Conservation (phyloP, 2,113 vertebrate genomes). For the Tachysurus vachellii region DNA sequence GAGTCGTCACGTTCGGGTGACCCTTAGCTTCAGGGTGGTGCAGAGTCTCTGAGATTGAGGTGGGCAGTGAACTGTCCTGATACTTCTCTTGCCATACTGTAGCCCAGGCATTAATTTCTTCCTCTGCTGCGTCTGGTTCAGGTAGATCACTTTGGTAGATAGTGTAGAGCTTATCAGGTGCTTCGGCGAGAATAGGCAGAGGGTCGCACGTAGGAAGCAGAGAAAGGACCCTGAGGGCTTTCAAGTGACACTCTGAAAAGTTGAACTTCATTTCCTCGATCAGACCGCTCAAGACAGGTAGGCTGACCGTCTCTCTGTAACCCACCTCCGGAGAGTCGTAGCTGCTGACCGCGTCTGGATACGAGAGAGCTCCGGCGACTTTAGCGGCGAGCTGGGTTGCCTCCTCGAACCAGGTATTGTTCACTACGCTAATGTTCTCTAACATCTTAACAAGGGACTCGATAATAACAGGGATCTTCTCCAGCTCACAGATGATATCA, state of each 20-base stretch:
- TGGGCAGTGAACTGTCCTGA: conserved; percentile 85
- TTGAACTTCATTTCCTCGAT: conserved; percentile 90
- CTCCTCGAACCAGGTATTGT: conserved; percentile 92
- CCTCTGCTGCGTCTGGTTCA: conserved; percentile 84
- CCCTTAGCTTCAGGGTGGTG: conserved; percentile 85
- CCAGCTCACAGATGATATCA: conserved; percentile 82
- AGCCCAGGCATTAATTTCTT: conserved; percentile 89
- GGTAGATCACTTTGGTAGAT: conserved; percentile 85
- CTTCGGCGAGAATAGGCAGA: conserved; percentile 81
- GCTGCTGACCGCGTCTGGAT: conserved; percentile 69
- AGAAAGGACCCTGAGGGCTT: conserved; percentile 86
- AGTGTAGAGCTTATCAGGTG: conserved; percentile 82
- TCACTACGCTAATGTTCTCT: conserved; percentile 85
- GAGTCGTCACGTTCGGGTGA: conserved; percentile 83
- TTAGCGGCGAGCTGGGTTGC: conserved; percentile 82
- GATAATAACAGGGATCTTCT: conserved; percentile 82
- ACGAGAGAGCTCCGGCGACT: conserved; percentile 82
- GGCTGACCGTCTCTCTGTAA: conserved; percentile 84
- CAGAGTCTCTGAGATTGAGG: conserved; percentile 89
- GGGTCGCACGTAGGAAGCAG: conserved; percentile 91
- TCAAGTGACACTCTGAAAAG: conserved; percentile 89
- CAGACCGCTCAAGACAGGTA: conserved; percentile 84
- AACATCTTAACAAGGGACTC: conserved; percentile 87
- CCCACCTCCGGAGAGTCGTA: conserved; percentile 82
- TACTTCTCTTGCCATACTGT: conserved; percentile 90